Conservation (phyloP, 2,113 vertebrate genomes). For the Brachyistius frenatus region DNA sequence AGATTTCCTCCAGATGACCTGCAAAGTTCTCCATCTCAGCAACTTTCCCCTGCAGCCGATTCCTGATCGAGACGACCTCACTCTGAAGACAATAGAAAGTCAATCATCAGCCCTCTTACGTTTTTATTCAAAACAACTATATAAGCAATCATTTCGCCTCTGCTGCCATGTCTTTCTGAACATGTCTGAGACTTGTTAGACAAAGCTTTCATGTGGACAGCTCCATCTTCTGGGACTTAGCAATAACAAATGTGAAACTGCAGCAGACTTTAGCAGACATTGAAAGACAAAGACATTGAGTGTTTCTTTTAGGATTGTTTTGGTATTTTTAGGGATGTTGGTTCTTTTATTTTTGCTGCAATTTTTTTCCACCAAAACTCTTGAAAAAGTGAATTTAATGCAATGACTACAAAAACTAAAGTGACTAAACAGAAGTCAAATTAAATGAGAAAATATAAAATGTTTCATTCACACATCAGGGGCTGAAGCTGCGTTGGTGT, state of each 20-base stretch:
- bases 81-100: constrained; percentile 74
- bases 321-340: background rate
- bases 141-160: background rate
- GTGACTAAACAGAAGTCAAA: background rate
- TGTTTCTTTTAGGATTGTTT: background rate
- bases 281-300: too few relatives aligned
- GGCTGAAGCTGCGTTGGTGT: background rate
- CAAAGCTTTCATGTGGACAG: background rate
- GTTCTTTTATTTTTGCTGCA: background rate
- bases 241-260: constrained; percentile 11
- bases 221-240: constrained; percentile 21
- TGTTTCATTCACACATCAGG: too few relatives aligned
- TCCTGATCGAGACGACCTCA: constrained; percentile 84
- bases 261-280: background rate
- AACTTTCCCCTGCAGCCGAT: constrained; percentile 89
- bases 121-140: constrained; percentile 25
- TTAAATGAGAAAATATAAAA: too few relatives aligned
- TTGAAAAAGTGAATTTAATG: background rate
- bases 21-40: constrained; percentile 93
- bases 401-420: background rate
- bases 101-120: background rate
- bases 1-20: constrained; percentile 96
- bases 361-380: background rate
- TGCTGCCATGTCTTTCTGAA: background rate
- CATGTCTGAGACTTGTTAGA: background rate